Percentiles rank a stretch among this genome's conserved stretches.
These are phyloP conservation scores for Austrofundulus limnaeus DNA, from an alignment of 2,113 vertebrate genomes.

Conservation along the genomic window DNA sequence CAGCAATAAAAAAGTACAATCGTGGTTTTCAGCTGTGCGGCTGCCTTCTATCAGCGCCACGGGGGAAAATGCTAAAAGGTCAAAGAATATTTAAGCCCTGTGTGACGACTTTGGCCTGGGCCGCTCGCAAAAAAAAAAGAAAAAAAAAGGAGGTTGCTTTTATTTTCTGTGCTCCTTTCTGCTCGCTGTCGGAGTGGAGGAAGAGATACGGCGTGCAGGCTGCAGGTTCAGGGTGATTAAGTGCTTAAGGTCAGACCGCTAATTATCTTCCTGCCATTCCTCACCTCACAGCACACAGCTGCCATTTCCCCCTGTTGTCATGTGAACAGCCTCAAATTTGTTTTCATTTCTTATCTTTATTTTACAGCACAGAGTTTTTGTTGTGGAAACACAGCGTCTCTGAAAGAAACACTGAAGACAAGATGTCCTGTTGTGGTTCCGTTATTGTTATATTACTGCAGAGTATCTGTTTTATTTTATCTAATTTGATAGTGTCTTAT, in stretches of 20 bases:
- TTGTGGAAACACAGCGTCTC: not conserved
- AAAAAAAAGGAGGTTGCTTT: conserved; percentile 15
- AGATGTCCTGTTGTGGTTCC: not conserved
- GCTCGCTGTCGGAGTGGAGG: conserved; percentile 40
- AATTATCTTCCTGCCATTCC: conserved; percentile 70
- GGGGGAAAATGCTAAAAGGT: conserved; percentile 47
- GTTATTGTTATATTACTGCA: not conserved
- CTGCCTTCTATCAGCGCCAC: conserved; percentile 42
- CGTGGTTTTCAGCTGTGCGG: conserved; percentile 37
- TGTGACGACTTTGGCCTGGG: conserved; percentile 50
- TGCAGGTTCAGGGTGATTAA: conserved; percentile 73
- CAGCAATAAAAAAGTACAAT: conserved; percentile 25
- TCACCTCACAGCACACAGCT: conserved; percentile 63
- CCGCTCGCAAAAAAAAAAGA: conserved; percentile 30
- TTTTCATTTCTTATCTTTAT: conserved; percentile 41
- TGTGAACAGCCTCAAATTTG: conserved; percentile 59
- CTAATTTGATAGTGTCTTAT: not conserved
- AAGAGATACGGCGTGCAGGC: conserved; percentile 55
- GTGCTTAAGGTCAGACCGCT: conserved; percentile 75
- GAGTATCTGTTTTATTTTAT: not conserved
- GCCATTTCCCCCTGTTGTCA: conserved; percentile 59
- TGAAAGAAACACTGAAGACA: not conserved
- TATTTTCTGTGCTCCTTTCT: conserved; percentile 37
- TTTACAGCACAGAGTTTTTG: conserved; percentile 4
- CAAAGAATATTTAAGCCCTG: conserved; percentile 57